Conservation (phyloP, 2,113 vertebrate genomes). For the Osmerus mordax region DNA sequence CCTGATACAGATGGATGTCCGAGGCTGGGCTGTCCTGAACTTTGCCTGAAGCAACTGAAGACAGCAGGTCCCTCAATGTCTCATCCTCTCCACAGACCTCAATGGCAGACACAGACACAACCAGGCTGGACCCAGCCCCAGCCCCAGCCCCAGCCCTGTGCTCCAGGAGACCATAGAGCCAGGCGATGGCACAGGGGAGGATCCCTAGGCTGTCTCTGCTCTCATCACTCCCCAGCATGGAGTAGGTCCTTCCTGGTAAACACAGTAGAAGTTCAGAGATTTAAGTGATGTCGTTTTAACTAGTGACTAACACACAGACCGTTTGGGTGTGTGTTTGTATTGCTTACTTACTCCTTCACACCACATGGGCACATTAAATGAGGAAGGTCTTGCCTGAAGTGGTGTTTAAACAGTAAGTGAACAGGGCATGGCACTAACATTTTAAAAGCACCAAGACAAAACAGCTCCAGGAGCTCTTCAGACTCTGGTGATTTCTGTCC, state of each 20-base stretch:
- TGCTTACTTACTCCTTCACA: no score
- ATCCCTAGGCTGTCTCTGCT: conserved; percentile 86
- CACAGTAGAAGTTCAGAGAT: conserved; percentile 67
- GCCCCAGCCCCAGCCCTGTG: conserved; percentile 68
- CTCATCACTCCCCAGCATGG: conserved; percentile 92
- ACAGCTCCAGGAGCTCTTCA: conserved; percentile 1
- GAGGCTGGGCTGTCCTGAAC: conserved; percentile 85
- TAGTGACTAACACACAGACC: not conserved
- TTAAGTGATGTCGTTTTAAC: no score
- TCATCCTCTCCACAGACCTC: conserved; percentile 96
- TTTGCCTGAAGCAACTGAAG: conserved; percentile 82
- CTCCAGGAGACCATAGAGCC: conserved; percentile 94
- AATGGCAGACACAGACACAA: conserved; percentile 91
- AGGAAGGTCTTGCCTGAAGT: no score
- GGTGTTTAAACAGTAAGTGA: no score
- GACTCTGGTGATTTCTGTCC: not conserved
- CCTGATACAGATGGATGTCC: conserved; percentile 87
- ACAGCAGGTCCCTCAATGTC: conserved; percentile 88
- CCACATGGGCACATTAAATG: no score
- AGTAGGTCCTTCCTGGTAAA: conserved; percentile 88
- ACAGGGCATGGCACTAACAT: no score
- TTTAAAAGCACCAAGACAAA: not conserved
- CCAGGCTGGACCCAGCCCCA: conserved; percentile 82
- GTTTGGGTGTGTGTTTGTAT: not conserved
- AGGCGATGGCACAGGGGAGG: conserved; percentile 94